Evolutionary conservation across 2,888 invertebrate species (phyloP).

Genomic region (Cantharis flavilabris): DNA sequence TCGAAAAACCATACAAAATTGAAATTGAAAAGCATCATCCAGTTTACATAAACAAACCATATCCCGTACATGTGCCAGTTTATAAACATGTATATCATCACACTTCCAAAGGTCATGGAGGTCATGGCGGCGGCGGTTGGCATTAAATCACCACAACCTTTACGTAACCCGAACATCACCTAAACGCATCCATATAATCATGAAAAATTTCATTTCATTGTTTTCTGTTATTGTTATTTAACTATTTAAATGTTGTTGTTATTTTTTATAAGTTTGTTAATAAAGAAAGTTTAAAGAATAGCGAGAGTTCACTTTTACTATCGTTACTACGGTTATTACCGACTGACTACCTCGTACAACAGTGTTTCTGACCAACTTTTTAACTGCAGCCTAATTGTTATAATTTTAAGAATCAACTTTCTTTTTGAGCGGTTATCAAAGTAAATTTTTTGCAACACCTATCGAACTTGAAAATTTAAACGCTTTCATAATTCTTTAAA

Average conservation of each 20-base stretch:
- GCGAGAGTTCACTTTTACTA: conserved; percentile 19
- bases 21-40: conserved; percentile 76
- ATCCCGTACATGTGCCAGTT: conserved; percentile 74
- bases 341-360: background rate
- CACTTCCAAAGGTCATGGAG: conserved; percentile 41
- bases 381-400: background rate
- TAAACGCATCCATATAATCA: background rate
- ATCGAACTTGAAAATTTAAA: background rate
- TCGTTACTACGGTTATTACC: background rate
- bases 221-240: conserved; percentile 23
- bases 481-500: background rate
- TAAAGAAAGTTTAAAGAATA: conserved; percentile 26
- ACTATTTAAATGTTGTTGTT: conserved; percentile 19
- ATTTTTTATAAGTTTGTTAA: conserved; percentile 11
- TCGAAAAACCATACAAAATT: conserved; percentile 76
- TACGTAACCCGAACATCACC: background rate
- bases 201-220: background rate
- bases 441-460: background rate
- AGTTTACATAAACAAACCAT: conserved; percentile 67
- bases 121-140: conserved; percentile 9
- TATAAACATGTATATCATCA: conserved; percentile 76
- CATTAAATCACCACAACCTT: background rate
- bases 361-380: background rate
- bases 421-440: background rate
- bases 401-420: background rate